Conservation (phyloP, 2,797 vertebrate species). For the Lepilemur septentrionalis region DNA sequence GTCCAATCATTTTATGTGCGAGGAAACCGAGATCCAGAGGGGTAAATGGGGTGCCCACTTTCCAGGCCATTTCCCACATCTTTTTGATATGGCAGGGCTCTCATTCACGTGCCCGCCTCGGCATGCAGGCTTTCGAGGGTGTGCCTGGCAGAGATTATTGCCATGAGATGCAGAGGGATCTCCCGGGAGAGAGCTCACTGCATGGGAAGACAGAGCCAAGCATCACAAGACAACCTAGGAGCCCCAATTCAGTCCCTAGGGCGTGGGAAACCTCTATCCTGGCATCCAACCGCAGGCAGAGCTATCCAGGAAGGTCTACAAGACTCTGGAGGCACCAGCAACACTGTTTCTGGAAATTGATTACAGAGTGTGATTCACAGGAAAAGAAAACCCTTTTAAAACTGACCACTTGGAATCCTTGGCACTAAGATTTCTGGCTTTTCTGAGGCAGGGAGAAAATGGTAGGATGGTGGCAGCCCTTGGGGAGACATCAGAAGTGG, state of each 20-base stretch:
- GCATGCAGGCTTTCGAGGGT: neutral
- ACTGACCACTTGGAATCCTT: neutral
- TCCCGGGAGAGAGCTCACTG: neutral
- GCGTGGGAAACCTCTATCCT: neutral
- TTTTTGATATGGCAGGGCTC: neutral
- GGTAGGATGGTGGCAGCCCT: neutral
- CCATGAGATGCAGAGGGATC: neutral
- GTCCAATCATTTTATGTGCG: neutral
- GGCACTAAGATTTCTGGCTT: neutral
- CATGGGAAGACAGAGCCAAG: neutral
- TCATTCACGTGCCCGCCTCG: rapidly evolving
- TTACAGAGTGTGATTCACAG: neutral
- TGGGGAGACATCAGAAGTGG: neutral
- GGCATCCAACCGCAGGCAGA: neutral
- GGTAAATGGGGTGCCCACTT: neutral
- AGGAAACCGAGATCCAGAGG: neutral
- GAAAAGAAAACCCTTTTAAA: neutral
- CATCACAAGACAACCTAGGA: neutral
- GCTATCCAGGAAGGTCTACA: neutral
- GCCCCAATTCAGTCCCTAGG: too few relatives aligned
- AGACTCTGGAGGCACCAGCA: neutral
- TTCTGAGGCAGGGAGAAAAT: neutral
- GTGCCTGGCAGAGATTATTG: neutral
- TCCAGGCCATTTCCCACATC: neutral
- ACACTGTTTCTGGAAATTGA: neutral